Percentiles rank a stretch among this genome's conserved stretches.
Conservation (phyloP, 2,113 vertebrate species). For the Arenaria interpres region DNA sequence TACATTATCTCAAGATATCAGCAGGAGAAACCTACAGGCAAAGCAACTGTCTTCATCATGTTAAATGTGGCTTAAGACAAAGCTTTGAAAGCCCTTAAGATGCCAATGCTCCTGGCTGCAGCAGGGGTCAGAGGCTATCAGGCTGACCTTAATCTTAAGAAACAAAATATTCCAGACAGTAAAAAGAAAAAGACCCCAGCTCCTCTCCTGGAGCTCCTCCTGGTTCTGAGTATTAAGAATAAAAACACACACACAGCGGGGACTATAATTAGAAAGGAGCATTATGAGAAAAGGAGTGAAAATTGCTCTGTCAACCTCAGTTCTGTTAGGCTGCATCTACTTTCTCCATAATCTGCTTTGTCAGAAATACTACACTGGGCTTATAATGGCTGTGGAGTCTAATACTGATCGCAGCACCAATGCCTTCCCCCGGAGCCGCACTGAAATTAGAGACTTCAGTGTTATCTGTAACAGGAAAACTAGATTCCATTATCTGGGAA, state of each 20-base stretch:
- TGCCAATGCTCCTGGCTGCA: background rate
- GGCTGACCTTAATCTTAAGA: background rate
- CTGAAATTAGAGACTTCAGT: background rate
- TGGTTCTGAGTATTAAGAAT: background rate
- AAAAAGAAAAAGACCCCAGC: background rate
- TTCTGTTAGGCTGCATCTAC: background rate
- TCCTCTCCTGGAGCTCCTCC: background rate
- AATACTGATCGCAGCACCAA: background rate
- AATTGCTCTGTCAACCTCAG: slow-evolving; percentile 27
- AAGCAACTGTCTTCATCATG: background rate
- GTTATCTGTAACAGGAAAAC: background rate
- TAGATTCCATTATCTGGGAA: background rate
- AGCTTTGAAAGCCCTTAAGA: background rate
- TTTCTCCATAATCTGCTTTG: background rate
- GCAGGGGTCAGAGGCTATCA: background rate
- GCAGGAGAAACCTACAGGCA: background rate
- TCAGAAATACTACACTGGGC: background rate
- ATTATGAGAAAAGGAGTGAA: background rate
- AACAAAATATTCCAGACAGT: background rate
- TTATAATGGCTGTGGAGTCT: background rate
- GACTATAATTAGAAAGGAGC: slow-evolving; percentile 1
- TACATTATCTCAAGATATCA: background rate
- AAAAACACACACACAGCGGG: background rate
- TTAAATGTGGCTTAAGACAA: background rate
- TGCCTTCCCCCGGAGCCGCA: background rate